A percentile compares a stretch with the other conserved stretches of the same genome.
Evolutionary conservation across 2,888 invertebrate species (phyloP).

Genomic region (Troides aeacus): DNA sequence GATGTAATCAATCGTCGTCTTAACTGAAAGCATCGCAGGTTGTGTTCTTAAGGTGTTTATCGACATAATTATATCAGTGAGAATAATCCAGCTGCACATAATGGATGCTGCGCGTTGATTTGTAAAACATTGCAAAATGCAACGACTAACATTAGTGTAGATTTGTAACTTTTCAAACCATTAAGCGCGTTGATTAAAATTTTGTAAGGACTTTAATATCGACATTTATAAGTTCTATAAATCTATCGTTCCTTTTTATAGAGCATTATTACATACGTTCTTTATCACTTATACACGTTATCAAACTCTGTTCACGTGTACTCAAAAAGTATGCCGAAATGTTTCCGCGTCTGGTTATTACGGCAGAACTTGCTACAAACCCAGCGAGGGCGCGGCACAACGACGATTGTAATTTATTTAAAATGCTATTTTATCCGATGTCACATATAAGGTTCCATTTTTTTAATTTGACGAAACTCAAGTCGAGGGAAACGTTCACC

Average conservation of each 20-base stretch:
- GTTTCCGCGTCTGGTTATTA: slow-evolving; percentile 17
- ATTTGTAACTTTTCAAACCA: slow-evolving; percentile 28
- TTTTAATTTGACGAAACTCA: too few species aligned
- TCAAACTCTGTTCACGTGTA: background rate
- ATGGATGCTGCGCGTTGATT: background rate
- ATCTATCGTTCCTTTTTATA: background rate
- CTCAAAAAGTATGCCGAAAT: slow-evolving; percentile 10
- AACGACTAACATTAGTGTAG: slow-evolving; percentile 23
- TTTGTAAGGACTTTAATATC: slow-evolving; percentile 22
- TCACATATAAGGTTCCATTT: too few species aligned
- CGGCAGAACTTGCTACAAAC: slow-evolving; percentile 4
- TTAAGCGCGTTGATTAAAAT: slow-evolving; percentile 21
- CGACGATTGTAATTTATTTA: slow-evolving; percentile 3
- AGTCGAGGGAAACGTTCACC: too few species aligned
- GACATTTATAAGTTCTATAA: background rate
- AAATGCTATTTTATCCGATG: background rate
- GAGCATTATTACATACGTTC: background rate
- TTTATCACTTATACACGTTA: background rate
- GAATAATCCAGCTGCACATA: background rate
- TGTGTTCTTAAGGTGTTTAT: background rate
- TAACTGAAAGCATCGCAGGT: slow-evolving; percentile 5
- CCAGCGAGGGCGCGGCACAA: slow-evolving; percentile 12
- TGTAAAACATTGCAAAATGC: slow-evolving; percentile 25
- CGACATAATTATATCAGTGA: background rate
- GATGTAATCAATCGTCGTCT: slow-evolving; percentile 10